phyloP scores from a whole-genome alignment of 2,888 invertebrate genomes.

The Pyrochroa serraticornis region DNA sequence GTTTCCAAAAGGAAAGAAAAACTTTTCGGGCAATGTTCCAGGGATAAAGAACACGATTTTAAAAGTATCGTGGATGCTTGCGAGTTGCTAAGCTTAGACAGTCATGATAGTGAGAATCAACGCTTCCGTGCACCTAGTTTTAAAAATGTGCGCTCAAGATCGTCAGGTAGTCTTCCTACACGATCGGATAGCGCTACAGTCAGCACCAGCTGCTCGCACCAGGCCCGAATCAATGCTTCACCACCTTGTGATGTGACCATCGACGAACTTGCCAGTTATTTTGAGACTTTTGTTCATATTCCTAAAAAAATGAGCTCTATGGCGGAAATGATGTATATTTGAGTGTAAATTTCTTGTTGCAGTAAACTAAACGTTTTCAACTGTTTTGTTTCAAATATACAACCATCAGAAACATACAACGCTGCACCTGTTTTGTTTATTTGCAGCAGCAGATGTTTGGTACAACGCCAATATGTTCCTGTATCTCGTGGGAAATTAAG shows the following conservation, averaged over 20 bases:
- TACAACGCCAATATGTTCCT: no score
- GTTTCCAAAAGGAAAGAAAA: slow-evolving; percentile 36
- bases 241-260: slow-evolving; percentile 87
- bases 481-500: no score
- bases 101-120: slow-evolving; percentile 33
- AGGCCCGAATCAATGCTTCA: slow-evolving; percentile 67
- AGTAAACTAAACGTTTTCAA: no score
- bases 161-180: slow-evolving; percentile 26
- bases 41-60: slow-evolving; percentile 51
- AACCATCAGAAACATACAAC: no score
- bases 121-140: slow-evolving; percentile 49
- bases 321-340: slow-evolving; percentile 99
- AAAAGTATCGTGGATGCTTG: slow-evolving; percentile 55
- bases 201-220: slow-evolving; percentile 73
- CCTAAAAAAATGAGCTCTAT: slow-evolving; percentile 97
- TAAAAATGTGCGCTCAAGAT: slow-evolving; percentile 42
- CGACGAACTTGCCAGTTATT: slow-evolving; percentile 93
- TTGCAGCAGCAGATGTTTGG: no score
- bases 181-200: slow-evolving; percentile 35
- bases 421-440: no score
- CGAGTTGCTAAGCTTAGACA: slow-evolving; percentile 53
- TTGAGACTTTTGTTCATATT: slow-evolving; percentile 94
- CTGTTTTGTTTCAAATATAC: no score
- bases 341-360: slow-evolving; percentile 46
- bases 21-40: slow-evolving; percentile 49